These are phyloP conservation scores for Spinibarbus caldwelli DNA, from an alignment of 2,797 vertebrate species.

Conservation along the genomic window DNA sequence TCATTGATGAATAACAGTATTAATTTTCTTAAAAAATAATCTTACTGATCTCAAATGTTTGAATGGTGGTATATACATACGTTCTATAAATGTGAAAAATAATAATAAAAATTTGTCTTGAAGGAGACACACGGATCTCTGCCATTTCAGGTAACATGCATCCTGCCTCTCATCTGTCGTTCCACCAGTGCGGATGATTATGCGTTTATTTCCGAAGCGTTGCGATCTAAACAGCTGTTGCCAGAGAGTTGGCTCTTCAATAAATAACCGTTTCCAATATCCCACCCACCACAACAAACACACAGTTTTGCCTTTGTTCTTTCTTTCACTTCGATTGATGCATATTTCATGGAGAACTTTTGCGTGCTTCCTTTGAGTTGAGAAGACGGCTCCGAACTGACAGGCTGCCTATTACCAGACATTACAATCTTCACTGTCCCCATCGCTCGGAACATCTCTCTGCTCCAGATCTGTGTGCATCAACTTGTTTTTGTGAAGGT, in stretches of 20 bases:
- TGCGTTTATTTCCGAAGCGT: conserved; percentile 59
- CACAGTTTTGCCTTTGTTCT: conserved; percentile 71
- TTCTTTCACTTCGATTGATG: conserved; percentile 65
- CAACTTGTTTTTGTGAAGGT: conserved; percentile 40
- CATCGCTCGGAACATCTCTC: conserved; percentile 58
- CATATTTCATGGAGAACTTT: conserved; percentile 72
- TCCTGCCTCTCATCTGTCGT: conserved; percentile 68
- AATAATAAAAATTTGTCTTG: not conserved
- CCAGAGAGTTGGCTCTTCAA: conserved; percentile 47
- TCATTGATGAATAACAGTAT: no score
- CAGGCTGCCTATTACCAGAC: conserved; percentile 66
- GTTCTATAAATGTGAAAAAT: no score
- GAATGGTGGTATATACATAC: not conserved
- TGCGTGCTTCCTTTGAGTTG: conserved; percentile 63
- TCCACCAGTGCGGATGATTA: conserved; percentile 57
- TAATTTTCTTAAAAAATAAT: no score
- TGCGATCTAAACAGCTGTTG: conserved; percentile 67
- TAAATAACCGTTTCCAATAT: conserved; percentile 62
- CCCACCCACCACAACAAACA: conserved; percentile 56
- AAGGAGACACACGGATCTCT: conserved; percentile 13
- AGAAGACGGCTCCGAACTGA: conserved; percentile 63
- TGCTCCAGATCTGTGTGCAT: conserved; percentile 28
- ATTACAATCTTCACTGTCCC: conserved; percentile 62
- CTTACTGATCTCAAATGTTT: not conserved
- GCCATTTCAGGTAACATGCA: conserved; percentile 53